These are phyloP conservation scores for Trichacis sp. DNA, from an alignment of 2,888 invertebrate species.

Conservation along the genomic window DNA sequence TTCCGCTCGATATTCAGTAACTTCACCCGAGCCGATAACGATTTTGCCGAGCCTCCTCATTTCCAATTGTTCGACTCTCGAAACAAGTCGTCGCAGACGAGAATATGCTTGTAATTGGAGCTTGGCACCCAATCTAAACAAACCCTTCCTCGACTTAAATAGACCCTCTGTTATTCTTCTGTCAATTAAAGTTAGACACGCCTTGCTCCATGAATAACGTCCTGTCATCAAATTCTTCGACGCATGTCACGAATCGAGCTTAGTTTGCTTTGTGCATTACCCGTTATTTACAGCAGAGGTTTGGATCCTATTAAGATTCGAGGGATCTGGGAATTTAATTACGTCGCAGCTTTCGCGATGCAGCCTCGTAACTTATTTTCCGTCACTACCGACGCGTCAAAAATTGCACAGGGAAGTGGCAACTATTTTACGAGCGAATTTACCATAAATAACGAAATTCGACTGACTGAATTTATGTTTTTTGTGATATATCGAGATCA, in stretches of 20 bases:
- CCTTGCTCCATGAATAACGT: conserved; percentile 19
- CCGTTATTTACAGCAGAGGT: conserved; percentile 26
- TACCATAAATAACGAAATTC: too few relatives aligned
- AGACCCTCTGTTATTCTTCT: conserved; percentile 19
- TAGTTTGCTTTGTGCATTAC: conserved; percentile 16
- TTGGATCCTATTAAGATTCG: conserved; percentile 27
- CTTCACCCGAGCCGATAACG: too few relatives aligned
- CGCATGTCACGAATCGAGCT: conserved; percentile 17
- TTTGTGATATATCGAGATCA: too few relatives aligned
- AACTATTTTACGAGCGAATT: too few relatives aligned
- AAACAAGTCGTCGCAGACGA: neutral
- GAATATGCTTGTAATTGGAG: conserved; percentile 7
- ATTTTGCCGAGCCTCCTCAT: neutral
- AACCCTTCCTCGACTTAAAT: conserved; percentile 9
- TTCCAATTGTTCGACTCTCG: neutral
- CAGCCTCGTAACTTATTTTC: conserved; percentile 14
- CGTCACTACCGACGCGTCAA: neutral
- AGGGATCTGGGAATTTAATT: conserved; percentile 27
- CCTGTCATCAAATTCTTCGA: conserved; percentile 29
- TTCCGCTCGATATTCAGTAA: too few relatives aligned
- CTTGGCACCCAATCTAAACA: conserved; percentile 8
- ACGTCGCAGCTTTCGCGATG: conserved; percentile 19
- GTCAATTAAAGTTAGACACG: conserved; percentile 20
- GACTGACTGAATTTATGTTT: too few relatives aligned
- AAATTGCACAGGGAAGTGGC: too few relatives aligned